phyloP scores from a whole-genome alignment of 37 sponge, comb jelly and placozoan species.

The Chondrosia reniformis region DNA sequence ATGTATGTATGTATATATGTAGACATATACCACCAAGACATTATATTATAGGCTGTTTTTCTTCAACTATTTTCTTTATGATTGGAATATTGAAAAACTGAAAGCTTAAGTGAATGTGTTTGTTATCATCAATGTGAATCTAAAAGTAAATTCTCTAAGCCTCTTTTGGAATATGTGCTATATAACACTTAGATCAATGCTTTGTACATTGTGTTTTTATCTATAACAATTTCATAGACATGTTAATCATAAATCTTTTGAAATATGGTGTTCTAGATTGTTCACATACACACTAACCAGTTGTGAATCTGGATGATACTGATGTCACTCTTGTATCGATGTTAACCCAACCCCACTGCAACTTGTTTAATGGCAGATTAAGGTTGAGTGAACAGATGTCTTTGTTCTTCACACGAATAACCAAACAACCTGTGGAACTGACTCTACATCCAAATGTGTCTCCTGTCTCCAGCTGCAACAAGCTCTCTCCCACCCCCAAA shows the following conservation, averaged over 20 bases:
- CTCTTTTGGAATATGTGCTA: neutral
- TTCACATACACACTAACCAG: neutral
- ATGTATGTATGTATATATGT: neutral
- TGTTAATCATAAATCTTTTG: no score
- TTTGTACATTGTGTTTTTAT: no score
- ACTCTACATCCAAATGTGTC: conserved; percentile 3
- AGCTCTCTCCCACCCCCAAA: neutral
- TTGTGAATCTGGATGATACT: neutral
- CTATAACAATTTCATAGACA: no score
- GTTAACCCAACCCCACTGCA: conserved; percentile 13
- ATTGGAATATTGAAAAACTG: no score
- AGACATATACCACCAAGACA: no score
- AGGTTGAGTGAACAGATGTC: neutral
- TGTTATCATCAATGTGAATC: no score
- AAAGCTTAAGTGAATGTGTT: no score
- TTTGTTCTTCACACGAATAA: neutral
- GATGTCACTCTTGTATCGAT: neutral
- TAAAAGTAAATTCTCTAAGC: no score
- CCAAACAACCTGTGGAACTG: neutral
- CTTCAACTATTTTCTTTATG: no score
- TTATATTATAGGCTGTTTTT: no score
- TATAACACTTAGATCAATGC: no score
- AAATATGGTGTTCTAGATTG: no score
- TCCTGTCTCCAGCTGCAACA: neutral
- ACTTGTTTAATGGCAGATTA: neutral